Evolutionary conservation across 2,888 invertebrate species (phyloP), one percentile per base, ranked within the genome.

Genomic region (Andrena minutula): DNA sequence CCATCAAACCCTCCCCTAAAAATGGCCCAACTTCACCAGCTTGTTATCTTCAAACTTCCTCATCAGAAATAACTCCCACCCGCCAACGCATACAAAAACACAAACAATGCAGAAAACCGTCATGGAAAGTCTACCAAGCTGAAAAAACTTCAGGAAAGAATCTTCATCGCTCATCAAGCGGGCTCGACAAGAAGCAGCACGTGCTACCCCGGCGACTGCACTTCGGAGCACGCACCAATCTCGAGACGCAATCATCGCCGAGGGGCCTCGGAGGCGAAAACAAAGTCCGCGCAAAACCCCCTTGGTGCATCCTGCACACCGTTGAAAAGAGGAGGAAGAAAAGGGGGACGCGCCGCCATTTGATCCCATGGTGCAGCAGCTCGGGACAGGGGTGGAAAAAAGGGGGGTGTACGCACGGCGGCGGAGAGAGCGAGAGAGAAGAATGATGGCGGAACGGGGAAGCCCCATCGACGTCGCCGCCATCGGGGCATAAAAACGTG

Each of bases 401-500:
- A 68, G 32, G 8, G 49, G 30, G 41, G 6, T 10, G 28, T 5
- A 41, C 41, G 28, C 12, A 20, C 10, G 32, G 5, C 16, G 2
- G 10, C 16, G 12, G n/a, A n/a, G 35, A 10, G 51, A 23, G n/a
- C n/a, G 35, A 10, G 51, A 28, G 63, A 76, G 60, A 71, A 51
- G 75, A 75, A 74, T 2, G 74, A 77, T 49, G 64, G 63, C 58
- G 74, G 60, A 32, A 60, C 71, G 76, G 77, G 82, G 89, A 89
- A 90, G 89, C 89, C 88, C 84, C 87, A 82, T 82, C 86, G 84
- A 85, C 82, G 82, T 75, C 69, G 71, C 49, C 76, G 73, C 76
- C 84, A 78, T 69, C 86, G 83, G 84, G 82, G 88, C 88, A 88
- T 89, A 89, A 91, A 91, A 91, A 89, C 87, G 86, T 85, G 88